Evolutionary conservation across 2,113 vertebrate species (phyloP).

Genomic region (Centropus unirufus): DNA sequence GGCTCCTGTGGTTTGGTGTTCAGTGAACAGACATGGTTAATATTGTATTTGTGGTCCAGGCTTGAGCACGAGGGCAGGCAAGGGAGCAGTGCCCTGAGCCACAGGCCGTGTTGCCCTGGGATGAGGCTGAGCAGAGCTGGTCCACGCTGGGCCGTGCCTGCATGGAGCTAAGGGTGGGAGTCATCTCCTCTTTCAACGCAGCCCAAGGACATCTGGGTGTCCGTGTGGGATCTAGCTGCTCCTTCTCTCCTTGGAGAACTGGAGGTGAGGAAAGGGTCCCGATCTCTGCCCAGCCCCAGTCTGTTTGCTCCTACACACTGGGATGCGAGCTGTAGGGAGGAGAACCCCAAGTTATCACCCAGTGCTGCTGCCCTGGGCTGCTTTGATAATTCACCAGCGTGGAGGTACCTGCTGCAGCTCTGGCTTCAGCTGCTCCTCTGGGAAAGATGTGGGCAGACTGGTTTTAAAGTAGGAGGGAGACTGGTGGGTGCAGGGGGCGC

Average conservation of each 20-base stretch:
- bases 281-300: neutral
- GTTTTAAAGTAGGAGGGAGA: rapidly evolving
- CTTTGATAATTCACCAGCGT: neutral
- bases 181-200: too few species aligned
- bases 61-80: neutral
- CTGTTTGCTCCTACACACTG: neutral
- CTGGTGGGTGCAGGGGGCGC: rapidly evolving
- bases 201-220: neutral
- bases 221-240: neutral
- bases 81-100: neutral
- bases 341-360: neutral
- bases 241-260: neutral
- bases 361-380: neutral
- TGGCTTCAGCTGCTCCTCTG: neutral
- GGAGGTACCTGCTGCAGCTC: neutral
- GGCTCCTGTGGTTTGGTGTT: neutral
- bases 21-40: neutral
- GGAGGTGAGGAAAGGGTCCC: neutral
- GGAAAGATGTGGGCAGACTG: neutral
- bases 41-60: neutral
- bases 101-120: neutral
- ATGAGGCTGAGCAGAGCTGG: neutral
- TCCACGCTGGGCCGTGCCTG: neutral
- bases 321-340: neutral
- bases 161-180: neutral